Evolutionary conservation across 2,797 vertebrate genomes (phyloP), one percentile per base, ranked within the genome.

Genomic region (Remorina albescens): DNA sequence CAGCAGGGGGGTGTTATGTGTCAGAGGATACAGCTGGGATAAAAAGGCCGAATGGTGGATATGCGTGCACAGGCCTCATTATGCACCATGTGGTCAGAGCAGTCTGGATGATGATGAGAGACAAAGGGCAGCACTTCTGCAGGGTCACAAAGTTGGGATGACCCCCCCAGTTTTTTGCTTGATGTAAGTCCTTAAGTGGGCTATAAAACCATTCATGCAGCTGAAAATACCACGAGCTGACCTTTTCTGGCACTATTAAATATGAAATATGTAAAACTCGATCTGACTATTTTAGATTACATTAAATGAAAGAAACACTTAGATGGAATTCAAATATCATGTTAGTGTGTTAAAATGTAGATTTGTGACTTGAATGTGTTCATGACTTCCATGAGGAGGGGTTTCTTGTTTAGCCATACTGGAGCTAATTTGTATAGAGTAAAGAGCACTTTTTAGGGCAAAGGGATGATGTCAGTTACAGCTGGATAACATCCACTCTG

Each of bases 391-490:
- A 13, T 4, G 50, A 57, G 25, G 8, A 62, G 25, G 23, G 19
- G 55, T n/a, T 47, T 63, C 11, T 85, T 92, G 80, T 93, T 91
- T 85, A 78, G 83, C 90, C 71, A 75, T 83, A n/a, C n/a, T n/a
- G n/a, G n/a, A 88, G 90, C 82, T 76, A 80, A 80, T 77, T 54
- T 80, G 69, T 75, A 88, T 90, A 91, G 89, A 92, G 91, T 9
- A 51, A 90, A 93, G 81, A 89, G 91, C 89, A 89, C 95, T 94
- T 96, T 96, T 95, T 95, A 96, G 93, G 95, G 96, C 86, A 90
- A 78, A 66, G 23, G 77, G 89, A 84, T 96, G 95, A 95, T 95
- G 92, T 96, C 90, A 93, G 72, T 89, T 83, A 80, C 60, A 67
- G 57, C 37, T 92, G 93, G 89, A 90, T 73, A 76, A 30, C 62